Base-by-base conservation (phyloP, 1,140 invertebrate species). In the Neodiprion virginianus region DNA sequence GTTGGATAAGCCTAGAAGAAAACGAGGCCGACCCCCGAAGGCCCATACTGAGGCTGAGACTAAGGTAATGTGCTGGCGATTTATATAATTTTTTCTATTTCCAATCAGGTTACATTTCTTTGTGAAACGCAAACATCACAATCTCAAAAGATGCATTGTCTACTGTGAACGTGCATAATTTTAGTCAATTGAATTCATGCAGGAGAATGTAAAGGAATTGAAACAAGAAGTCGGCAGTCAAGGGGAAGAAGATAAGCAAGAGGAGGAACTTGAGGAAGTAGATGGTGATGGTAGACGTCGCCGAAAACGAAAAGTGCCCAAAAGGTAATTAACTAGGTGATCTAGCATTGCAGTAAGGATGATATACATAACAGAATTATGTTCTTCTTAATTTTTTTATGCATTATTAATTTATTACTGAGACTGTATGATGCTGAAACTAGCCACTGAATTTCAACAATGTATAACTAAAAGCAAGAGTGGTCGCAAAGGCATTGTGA, bases 21-120 rank as follows among this genome's bases (percentile, higher is more conserved):
- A 94, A 86, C 85, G 93, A 71, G 93, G 93, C 8, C 86, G 93
- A 72, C 93, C 93, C 5, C 91, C 91, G 2, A 94, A 94, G 88
- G 47, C 74, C 61, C 78, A 81, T 7, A 77, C 81, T 28, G 86
- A 89, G 14, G 83, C 86, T 68, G 87, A 89, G 67, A 72, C 85
- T 72, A 82, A 84, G 48, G 81, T 87, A 74, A 79, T 84, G 61
- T 71, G 50, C 67, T 47, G 8, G 69, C n/a, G 21, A 67, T 69
- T 67, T 1, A 76, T 61, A 72, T 72, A 74, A 77, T 49, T 23
- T 71, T 70, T 53, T 72, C 47, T 10, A 48, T 73, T 11, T n/a
- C 67, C 40, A 71, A 40, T 40, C 28, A 40, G 5, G 28, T 40
- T 40, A 3, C 61, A 3, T 1, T 65, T 65, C 17, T 65, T 65